phyloP scores from a whole-genome alignment of 1,140 invertebrate species.

The Ganaspis sp. region DNA sequence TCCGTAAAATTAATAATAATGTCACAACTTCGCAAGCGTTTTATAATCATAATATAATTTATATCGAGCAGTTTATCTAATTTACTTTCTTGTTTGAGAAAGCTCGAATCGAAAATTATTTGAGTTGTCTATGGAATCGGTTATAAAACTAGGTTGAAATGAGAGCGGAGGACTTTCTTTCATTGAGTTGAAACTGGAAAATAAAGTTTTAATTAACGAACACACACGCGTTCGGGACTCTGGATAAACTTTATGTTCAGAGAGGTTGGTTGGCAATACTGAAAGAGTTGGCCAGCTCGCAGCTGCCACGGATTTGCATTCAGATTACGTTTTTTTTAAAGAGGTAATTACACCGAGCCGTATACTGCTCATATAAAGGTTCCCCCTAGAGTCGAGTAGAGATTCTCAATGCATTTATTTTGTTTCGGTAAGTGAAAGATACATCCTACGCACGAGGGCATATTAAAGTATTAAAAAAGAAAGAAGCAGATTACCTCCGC shows the following conservation, averaged over 20 bases:
- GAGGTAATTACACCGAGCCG: conserved; percentile 61
- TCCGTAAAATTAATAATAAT: too few species aligned
- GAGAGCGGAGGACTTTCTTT: conserved; percentile 44
- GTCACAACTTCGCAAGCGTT: too few species aligned
- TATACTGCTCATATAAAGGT: conserved; percentile 6
- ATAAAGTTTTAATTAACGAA: conserved; percentile 72
- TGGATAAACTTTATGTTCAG: conserved; percentile 65
- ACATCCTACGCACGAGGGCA: neutral
- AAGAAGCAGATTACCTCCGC: neutral
- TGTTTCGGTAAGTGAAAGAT: neutral
- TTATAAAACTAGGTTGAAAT: conserved; percentile 14
- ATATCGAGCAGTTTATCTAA: too few species aligned
- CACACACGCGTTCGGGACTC: conserved; percentile 58
- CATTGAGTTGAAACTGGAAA: conserved; percentile 61
- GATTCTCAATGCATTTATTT: conserved; percentile 34
- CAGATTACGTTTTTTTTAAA: conserved; percentile 68
- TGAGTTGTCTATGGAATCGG: neutral
- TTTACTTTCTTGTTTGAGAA: neutral
- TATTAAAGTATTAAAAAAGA: neutral
- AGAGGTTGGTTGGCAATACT: conserved; percentile 64
- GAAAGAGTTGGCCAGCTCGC: conserved; percentile 63
- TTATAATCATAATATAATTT: too few species aligned
- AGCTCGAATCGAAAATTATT: neutral
- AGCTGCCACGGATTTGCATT: conserved; percentile 71
- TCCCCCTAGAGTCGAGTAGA: conserved; percentile 10